These are phyloP conservation scores for Otocyon megalotis DNA, from an alignment of 2,113 vertebrate species.

Conservation along the genomic window DNA sequence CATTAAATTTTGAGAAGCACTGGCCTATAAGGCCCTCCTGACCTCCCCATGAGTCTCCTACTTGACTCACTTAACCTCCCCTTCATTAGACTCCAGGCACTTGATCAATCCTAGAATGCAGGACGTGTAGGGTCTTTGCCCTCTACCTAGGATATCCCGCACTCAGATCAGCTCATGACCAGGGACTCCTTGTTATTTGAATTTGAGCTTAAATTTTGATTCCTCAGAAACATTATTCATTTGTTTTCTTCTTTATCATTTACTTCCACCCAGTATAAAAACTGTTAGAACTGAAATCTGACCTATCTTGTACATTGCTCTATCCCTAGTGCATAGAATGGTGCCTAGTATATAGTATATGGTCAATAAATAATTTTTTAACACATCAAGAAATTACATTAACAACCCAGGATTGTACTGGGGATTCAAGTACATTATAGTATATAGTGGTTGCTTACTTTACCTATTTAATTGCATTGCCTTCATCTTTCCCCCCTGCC, in stretches of 20 bases:
- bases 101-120: not conserved
- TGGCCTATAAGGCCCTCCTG: not conserved
- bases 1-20: not conserved
- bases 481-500: not conserved
- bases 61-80: not conserved
- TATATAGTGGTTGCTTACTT: not conserved
- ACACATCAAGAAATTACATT: not conserved
- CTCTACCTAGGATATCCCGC: not conserved
- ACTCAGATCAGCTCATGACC: not conserved
- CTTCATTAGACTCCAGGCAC: not conserved
- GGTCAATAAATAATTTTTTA: not conserved
- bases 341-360: not conserved
- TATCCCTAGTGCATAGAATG: not conserved
- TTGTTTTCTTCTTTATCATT: not conserved
- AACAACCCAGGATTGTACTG: not conserved
- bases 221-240: not conserved
- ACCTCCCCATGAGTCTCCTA: not conserved
- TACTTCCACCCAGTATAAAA: not conserved
- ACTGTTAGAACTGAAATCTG: not conserved
- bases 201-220: not conserved
- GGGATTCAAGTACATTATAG: not conserved
- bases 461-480: not conserved
- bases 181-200: not conserved
- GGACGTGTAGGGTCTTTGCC: not conserved
- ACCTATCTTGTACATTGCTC: not conserved